These are phyloP conservation scores for Mormoops blainvillei DNA, from an alignment of 2,113 vertebrate species.

Conservation along the genomic window DNA sequence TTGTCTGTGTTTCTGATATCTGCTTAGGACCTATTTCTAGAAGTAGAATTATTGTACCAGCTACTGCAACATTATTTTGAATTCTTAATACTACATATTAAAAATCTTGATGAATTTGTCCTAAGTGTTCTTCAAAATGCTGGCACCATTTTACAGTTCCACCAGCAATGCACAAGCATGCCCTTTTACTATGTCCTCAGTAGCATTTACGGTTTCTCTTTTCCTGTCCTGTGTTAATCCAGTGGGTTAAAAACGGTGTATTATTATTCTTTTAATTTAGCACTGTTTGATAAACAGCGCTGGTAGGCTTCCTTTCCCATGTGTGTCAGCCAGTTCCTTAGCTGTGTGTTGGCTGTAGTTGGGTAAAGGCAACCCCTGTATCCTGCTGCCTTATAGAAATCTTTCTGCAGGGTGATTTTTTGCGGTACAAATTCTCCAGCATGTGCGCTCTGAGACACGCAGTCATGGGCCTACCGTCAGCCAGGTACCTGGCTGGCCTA, in stretches of 20 bases:
- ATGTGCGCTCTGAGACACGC: slow-evolving; percentile 11
- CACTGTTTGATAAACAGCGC: not conserved
- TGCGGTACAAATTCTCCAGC: slow-evolving; percentile 32
- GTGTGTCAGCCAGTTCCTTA: not conserved
- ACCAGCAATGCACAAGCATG: not conserved
- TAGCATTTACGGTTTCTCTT: not conserved
- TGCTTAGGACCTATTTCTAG: not conserved
- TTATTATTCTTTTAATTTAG: not conserved
- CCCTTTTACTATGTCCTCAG: not conserved
- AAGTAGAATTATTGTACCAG: slow-evolving; percentile 20
- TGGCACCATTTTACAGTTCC: not conserved
- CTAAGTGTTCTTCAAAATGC: not conserved
- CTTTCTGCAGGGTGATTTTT: slow-evolving; percentile 46
- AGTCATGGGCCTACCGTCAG: not conserved
- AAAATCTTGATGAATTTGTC: not conserved
- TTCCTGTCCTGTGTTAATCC: not conserved
- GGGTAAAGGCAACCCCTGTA: not conserved
- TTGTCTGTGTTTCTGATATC: not conserved
- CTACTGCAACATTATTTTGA: not conserved
- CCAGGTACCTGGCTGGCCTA: slow-evolving; percentile 61
- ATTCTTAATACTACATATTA: not conserved
- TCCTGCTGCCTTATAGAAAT: slow-evolving; percentile 40
- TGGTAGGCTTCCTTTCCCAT: not conserved
- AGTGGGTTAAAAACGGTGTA: not conserved
- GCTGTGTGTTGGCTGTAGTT: not conserved